Conservation (phyloP, 2,888 invertebrate species). For the Lasioglossum oenotherae region DNA sequence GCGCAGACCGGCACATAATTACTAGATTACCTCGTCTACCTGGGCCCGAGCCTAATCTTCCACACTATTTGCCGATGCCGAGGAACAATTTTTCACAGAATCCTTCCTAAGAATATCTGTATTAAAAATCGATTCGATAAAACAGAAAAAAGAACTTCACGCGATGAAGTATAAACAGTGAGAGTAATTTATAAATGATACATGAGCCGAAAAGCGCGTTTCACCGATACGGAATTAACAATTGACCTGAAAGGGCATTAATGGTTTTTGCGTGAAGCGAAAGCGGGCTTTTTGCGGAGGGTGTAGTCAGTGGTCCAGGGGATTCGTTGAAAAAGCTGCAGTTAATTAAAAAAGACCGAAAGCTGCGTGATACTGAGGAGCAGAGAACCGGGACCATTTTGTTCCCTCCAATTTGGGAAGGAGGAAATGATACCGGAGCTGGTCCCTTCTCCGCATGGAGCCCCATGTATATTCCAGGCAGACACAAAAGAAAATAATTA, state of each 20-base stretch:
- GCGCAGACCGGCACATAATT: slow-evolving; percentile 29
- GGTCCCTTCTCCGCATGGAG: slow-evolving; percentile 77
- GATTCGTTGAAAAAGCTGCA: slow-evolving; percentile 34
- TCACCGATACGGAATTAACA: neutral
- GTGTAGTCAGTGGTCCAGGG: neutral
- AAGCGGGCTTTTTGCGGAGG: neutral
- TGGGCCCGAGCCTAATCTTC: neutral
- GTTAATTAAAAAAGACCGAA: slow-evolving; percentile 48
- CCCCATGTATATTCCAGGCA: slow-evolving; percentile 73
- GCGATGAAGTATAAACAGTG: neutral
- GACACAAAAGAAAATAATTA: slow-evolving; percentile 82
- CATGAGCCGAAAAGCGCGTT: neutral
- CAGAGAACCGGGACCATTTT: slow-evolving; percentile 64
- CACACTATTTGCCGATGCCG: neutral
- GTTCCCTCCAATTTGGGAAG: slow-evolving; percentile 72
- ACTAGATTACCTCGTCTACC: slow-evolving; percentile 44
- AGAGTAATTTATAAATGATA: neutral
- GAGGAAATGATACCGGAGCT: slow-evolving; percentile 64
- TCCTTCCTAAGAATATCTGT: neutral
- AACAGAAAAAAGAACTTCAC: too few species aligned
- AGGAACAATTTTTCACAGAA: neutral
- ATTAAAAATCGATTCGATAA: neutral
- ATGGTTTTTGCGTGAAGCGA: neutral
- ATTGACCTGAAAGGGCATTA: neutral
- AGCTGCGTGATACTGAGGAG: neutral